Percentiles rank a stretch among this genome's conserved stretches.
phyloP scores from a whole-genome alignment of 2,113 vertebrate genomes.

The Pogonocichla stellata region DNA sequence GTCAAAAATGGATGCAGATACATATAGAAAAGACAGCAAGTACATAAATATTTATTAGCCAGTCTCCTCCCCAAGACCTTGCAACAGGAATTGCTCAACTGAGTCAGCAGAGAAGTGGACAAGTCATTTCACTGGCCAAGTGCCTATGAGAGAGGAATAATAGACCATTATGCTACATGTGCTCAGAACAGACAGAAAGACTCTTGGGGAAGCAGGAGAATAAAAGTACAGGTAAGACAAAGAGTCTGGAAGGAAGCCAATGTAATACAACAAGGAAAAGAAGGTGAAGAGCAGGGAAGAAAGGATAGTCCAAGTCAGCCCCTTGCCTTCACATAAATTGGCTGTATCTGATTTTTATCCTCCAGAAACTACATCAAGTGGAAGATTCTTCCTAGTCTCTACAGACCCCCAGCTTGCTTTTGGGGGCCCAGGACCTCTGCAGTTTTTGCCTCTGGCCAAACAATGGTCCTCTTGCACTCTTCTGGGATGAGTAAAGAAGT shows the following conservation, averaged over 20 bases:
- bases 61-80: background rate
- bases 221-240: slow-evolving; percentile 19
- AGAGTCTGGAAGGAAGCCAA: background rate
- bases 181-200: background rate
- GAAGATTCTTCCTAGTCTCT: background rate
- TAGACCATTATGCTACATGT: background rate
- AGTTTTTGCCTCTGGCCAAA: background rate
- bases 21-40: background rate
- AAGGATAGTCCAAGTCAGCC: background rate
- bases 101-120: background rate
- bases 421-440: background rate
- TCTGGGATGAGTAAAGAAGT: background rate
- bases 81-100: background rate
- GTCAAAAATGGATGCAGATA: background rate
- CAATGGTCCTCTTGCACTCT: background rate
- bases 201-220: background rate
- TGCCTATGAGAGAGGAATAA: background rate
- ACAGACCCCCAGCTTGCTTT: background rate
- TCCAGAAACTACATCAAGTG: background rate
- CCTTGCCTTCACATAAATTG: background rate
- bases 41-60: background rate
- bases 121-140: background rate
- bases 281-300: background rate
- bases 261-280: background rate
- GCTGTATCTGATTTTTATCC: background rate